A percentile compares a stretch with the other conserved stretches of the same genome.
Conservation (phyloP, 1,140 invertebrate species). For the Drosophila sucinea region DNA sequence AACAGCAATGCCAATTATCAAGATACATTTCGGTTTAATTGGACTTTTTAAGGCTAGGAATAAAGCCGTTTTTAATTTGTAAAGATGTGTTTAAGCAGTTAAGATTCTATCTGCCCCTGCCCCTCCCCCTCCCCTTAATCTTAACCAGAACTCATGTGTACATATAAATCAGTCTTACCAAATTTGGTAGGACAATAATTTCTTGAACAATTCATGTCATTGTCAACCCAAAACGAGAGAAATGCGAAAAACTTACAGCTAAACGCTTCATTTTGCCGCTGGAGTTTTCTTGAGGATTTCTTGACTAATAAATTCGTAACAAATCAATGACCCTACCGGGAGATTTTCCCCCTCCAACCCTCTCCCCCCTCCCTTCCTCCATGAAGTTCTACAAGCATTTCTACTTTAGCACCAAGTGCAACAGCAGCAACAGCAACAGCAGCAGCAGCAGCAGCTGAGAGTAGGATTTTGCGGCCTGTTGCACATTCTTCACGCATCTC, state of each 20-base stretch:
- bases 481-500: slow-evolving; percentile 76
- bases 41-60: slow-evolving; percentile 23
- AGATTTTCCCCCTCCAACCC: not conserved
- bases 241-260: not conserved
- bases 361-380: not conserved
- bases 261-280: slow-evolving; percentile 6
- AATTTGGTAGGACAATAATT: slow-evolving; percentile 10
- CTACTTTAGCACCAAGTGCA: slow-evolving; percentile 66
- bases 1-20: slow-evolving; percentile 59
- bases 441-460: slow-evolving; percentile 32
- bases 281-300: slow-evolving; percentile 18
- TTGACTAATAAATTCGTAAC: slow-evolving; percentile 76
- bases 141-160: not conserved
- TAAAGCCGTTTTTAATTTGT: not conserved
- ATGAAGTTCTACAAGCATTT: slow-evolving; percentile 69
- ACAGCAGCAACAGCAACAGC: slow-evolving; percentile 35
- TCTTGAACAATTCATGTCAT: slow-evolving; percentile 14
- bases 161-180: slow-evolving; percentile 6
- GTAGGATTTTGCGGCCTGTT: slow-evolving; percentile 1
- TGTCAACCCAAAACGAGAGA: slow-evolving; percentile 1
- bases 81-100: slow-evolving; percentile 41
- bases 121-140: too few species aligned
- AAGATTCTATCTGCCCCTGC: not conserved
- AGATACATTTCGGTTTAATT: slow-evolving; percentile 67
- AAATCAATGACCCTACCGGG: slow-evolving; percentile 71